Evolutionary conservation across 1,140 invertebrate species (phyloP), one percentile per base, ranked within the genome.

Genomic region (Ectropis grisescens): DNA sequence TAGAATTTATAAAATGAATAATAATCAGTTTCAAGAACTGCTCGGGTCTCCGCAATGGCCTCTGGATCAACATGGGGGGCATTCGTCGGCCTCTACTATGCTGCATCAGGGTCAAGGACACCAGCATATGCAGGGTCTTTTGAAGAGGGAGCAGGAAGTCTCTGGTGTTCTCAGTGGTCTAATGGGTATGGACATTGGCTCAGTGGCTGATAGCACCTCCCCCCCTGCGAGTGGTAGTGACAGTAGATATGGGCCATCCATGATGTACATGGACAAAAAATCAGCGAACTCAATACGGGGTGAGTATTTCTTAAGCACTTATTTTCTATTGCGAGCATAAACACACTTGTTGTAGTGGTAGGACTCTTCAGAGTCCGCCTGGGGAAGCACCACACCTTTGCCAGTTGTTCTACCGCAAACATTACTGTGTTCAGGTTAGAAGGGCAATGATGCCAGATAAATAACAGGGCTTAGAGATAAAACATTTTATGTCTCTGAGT

Each of bases 211-310:
- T 47, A 81, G 76, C 41, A 82, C 78, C 11, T 80, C 80, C 1
- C 76, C 76, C 0, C 76, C 79, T 1, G 79, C 80, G 4, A 74
- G 70, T 8, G 65, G 53, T 35, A 74, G 65, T 29, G 78, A 81
- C 8, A 62, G 60, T 4, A 69, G 75, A 58, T 78, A 70, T 40
- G 71, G 75, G 10, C 71, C 80, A 3, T 62, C 69, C 15, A 69
- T 69, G 12, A 72, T 81, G 70, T 83, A 70, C 29, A 67, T 71
- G 50, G 84, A 86, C 34, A 84, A 85, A 62, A 86, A 86, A 68
- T 82, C 78, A 39, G 84, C 84, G 24, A 87, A 87, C 58, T 87
- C 85, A n/a, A 87, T 87, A 37, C 76, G 85, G 86, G 86, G 86
- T 86, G 81, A 53, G 61, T 36, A 29, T 31, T 47, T 52, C n/a